Evolutionary conservation across 2,113 vertebrate genomes (phyloP).

Genomic region (Gila orcuttii): DNA sequence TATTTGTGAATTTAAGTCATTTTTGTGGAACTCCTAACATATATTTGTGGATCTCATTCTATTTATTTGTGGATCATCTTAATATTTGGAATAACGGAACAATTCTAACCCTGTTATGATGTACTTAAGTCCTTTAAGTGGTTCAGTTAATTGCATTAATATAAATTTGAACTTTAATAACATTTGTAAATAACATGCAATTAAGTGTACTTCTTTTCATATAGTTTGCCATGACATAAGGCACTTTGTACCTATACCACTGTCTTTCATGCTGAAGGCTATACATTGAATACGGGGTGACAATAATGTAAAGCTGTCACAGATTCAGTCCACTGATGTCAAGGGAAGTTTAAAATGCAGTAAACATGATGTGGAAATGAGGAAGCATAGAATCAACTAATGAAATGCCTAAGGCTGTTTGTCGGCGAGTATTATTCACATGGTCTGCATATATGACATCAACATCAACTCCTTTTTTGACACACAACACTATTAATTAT

Average conservation of each 20-base stretch:
- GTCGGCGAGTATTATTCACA: neutral
- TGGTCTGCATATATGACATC: neutral
- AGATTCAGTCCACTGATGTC: neutral
- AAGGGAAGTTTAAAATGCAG: neutral
- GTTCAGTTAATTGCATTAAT: too few species aligned
- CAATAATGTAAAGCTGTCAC: neutral
- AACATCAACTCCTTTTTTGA: neutral
- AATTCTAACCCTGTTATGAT: too few species aligned
- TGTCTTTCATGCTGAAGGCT: neutral
- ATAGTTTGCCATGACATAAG: neutral
- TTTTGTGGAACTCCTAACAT: too few species aligned
- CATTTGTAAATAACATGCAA: too few species aligned
- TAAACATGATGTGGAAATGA: neutral
- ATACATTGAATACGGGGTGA: neutral
- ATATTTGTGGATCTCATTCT: too few species aligned
- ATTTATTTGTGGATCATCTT: too few species aligned
- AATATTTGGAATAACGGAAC: too few species aligned
- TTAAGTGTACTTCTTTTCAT: neutral
- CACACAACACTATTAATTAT: neutral
- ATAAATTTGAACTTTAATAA: too few species aligned
- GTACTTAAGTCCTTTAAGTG: too few species aligned
- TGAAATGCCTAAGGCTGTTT: neutral
- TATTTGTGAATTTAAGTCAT: too few species aligned
- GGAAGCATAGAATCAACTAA: neutral
- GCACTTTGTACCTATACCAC: neutral